Evolutionary conservation across 2,113 vertebrate genomes (phyloP).

Genomic region (Ammospiza nelsoni): DNA sequence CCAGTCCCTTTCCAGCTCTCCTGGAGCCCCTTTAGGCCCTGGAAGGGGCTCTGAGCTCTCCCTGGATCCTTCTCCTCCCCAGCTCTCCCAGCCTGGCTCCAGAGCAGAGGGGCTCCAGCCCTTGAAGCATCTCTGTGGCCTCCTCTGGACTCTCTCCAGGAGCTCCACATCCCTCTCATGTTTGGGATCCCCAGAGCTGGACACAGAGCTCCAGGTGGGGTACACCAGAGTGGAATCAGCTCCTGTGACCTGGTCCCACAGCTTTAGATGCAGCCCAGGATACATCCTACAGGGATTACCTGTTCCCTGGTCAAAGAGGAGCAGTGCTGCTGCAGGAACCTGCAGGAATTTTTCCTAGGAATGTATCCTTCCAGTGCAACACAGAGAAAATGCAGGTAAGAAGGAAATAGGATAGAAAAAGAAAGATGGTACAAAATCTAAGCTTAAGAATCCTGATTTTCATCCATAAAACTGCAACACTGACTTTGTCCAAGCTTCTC

Average conservation of each 20-base stretch:
- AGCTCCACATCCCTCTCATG: background rate
- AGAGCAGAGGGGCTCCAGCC: background rate
- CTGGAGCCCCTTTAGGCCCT: background rate
- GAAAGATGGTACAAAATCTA: background rate
- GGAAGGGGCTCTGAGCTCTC: background rate
- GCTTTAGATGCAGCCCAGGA: background rate
- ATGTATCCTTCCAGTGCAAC: background rate
- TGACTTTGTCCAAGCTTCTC: background rate
- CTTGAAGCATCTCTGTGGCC: rapidly evolving
- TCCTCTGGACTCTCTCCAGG: background rate
- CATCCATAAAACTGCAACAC: background rate
- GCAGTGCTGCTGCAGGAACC: background rate
- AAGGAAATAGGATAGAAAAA: background rate
- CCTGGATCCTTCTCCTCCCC: background rate
- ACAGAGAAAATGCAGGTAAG: background rate
- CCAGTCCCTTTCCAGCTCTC: background rate
- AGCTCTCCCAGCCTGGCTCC: background rate
- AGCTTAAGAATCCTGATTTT: background rate
- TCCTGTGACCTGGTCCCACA: background rate
- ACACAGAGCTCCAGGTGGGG: background rate
- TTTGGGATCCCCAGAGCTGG: rapidly evolving
- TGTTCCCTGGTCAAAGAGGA: background rate
- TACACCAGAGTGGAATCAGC: background rate
- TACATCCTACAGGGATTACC: background rate
- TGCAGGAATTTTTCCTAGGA: background rate